Conservation (phyloP, 2,888 invertebrate genomes). For the Heliconius ismenius region DNA sequence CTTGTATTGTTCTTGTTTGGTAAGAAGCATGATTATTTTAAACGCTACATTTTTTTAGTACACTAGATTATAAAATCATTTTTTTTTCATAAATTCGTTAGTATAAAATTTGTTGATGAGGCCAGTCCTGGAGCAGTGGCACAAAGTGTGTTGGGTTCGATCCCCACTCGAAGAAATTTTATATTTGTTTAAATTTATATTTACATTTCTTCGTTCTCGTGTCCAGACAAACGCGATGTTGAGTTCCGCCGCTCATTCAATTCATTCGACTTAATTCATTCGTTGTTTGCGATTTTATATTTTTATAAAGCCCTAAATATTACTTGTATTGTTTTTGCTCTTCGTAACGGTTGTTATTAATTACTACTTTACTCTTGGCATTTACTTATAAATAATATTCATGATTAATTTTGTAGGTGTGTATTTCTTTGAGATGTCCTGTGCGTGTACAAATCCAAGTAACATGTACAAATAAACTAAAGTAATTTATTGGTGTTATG, state of each 20-base stretch:
- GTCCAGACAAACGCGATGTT: too few relatives aligned
- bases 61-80: too few relatives aligned
- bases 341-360: too few relatives aligned
- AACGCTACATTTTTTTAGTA: not conserved
- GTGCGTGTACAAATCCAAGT: slow-evolving; percentile 29
- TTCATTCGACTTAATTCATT: not conserved
- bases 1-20: slow-evolving; percentile 45
- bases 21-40: slow-evolving; percentile 30
- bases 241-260: too few relatives aligned
- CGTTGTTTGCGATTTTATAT: not conserved
- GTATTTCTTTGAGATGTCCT: slow-evolving; percentile 37
- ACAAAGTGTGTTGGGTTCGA: too few relatives aligned
- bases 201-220: too few relatives aligned
- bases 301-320: not conserved
- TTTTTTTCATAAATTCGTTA: too few relatives aligned
- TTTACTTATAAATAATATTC: not conserved
- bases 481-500: slow-evolving; percentile 5
- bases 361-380: not conserved
- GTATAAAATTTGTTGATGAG: too few relatives aligned
- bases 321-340: too few relatives aligned
- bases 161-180: too few relatives aligned
- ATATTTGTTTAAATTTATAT: too few relatives aligned
- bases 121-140: too few relatives aligned
- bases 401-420: slow-evolving; percentile 35
- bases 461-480: slow-evolving; percentile 21